These are phyloP conservation scores for Eulemur rubriventer DNA, from an alignment of 2,797 vertebrate genomes.

Conservation along the genomic window DNA sequence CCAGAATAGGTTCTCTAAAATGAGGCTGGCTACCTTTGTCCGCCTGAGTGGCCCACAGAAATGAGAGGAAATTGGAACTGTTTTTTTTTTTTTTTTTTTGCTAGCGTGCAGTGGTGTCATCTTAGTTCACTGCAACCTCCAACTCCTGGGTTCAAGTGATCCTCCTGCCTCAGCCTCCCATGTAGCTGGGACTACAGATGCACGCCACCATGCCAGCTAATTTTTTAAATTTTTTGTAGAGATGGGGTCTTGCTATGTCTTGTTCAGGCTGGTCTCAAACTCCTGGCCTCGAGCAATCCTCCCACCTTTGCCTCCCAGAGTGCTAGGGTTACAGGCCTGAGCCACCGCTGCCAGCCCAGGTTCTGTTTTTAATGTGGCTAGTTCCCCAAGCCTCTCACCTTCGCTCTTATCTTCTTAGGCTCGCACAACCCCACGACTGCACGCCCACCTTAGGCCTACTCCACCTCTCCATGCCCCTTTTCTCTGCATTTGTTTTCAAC, in stretches of 20 bases:
- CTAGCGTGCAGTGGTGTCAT: neutral
- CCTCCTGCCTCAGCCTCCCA: no score
- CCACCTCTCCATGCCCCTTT: neutral
- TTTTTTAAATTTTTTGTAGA: neutral
- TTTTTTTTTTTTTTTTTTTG: neutral
- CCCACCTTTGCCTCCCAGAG: neutral
- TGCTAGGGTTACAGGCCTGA: neutral
- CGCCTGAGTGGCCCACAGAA: neutral
- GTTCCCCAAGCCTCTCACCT: neutral
- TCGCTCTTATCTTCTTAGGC: neutral
- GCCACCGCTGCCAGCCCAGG: neutral
- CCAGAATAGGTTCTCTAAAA: neutral
- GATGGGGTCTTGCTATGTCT: neutral
- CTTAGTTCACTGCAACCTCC: neutral
- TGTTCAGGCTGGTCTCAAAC: neutral
- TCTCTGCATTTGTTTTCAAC: neutral
- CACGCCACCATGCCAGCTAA: neutral
- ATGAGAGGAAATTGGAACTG: neutral
- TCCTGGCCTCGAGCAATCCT: neutral
- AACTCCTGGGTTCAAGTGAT: neutral
- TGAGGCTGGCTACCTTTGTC: neutral
- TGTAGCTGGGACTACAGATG: neutral
- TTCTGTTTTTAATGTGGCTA: neutral
- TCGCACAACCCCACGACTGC: accelerated
- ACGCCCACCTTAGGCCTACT: neutral